phyloP scores from a whole-genome alignment of 1,140 invertebrate genomes.

The Pseudomyrmex dendroicus region DNA sequence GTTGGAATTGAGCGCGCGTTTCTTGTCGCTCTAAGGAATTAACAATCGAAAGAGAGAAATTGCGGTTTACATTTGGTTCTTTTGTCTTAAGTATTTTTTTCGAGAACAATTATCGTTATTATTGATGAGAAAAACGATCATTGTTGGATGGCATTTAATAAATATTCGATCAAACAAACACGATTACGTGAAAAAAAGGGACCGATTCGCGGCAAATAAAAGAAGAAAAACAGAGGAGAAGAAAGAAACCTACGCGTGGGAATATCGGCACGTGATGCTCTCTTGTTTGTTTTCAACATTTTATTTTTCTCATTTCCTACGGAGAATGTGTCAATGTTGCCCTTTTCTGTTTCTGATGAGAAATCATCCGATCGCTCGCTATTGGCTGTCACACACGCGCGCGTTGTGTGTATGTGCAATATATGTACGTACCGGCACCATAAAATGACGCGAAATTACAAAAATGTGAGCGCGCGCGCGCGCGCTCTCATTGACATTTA shows the following conservation, averaged over 20 bases:
- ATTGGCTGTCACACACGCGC: constrained; percentile 4
- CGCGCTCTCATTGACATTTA: constrained; percentile 37
- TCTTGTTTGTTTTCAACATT: constrained; percentile 1
- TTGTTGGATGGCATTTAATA: too few species aligned
- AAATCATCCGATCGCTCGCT: constrained; percentile 29
- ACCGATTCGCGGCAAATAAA: neutral
- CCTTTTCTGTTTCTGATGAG: constrained; percentile 28
- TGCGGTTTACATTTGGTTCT: neutral
- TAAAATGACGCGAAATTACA: neutral
- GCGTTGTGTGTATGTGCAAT: neutral
- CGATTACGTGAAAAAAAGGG: neutral
- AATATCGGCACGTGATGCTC: constrained; percentile 32
- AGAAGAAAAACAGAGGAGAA: neutral
- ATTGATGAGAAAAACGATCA: neutral
- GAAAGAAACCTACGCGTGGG: constrained; percentile 9
- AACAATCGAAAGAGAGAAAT: neutral
- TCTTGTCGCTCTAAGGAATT: constrained; percentile 1
- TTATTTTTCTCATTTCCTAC: constrained; percentile 19
- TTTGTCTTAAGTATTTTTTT: neutral
- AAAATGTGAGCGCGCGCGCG: constrained; percentile 3
- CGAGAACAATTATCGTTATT: neutral
- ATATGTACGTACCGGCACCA: neutral
- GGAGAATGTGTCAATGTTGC: constrained; percentile 26
- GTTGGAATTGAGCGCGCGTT: constrained; percentile 12
- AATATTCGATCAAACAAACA: neutral